A percentile compares a stretch with the other conserved stretches of the same genome.
These are phyloP conservation scores for Choloepus hoffmanni DNA, from an alignment of 2,113 vertebrate genomes.

Conservation along the genomic window DNA sequence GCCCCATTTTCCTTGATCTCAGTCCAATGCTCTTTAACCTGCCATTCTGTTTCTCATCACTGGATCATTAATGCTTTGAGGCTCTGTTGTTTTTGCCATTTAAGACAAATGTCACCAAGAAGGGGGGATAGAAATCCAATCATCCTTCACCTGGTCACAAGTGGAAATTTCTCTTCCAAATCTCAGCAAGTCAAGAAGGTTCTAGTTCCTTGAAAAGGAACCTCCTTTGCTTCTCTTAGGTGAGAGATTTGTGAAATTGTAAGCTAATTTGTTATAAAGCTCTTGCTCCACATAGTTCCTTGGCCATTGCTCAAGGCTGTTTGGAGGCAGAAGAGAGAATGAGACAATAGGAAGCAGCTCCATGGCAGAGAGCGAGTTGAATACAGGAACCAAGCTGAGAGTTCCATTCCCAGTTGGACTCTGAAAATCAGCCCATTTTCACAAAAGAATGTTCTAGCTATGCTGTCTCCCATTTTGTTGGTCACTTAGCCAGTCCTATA, in stretches of 20 bases:
- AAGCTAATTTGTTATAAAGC: background rate
- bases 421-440: background rate
- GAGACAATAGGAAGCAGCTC: background rate
- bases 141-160: background rate
- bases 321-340: background rate
- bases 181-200: background rate
- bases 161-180: slow-evolving; percentile 48
- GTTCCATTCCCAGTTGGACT: background rate
- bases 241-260: background rate
- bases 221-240: background rate
- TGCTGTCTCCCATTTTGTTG: background rate
- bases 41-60: background rate
- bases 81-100: background rate
- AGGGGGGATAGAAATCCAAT: background rate
- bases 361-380: background rate
- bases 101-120: background rate
- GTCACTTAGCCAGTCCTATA: background rate
- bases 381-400: background rate
- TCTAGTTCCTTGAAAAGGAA: slow-evolving; percentile 7
- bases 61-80: background rate
- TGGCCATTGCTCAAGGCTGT: background rate
- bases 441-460: background rate
- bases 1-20: background rate
- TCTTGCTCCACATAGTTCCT: background rate
- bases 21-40: background rate